A percentile compares a stretch with the other conserved stretches of the same genome.
Conservation (phyloP, 2,797 vertebrate genomes). For the Picus viridis region DNA sequence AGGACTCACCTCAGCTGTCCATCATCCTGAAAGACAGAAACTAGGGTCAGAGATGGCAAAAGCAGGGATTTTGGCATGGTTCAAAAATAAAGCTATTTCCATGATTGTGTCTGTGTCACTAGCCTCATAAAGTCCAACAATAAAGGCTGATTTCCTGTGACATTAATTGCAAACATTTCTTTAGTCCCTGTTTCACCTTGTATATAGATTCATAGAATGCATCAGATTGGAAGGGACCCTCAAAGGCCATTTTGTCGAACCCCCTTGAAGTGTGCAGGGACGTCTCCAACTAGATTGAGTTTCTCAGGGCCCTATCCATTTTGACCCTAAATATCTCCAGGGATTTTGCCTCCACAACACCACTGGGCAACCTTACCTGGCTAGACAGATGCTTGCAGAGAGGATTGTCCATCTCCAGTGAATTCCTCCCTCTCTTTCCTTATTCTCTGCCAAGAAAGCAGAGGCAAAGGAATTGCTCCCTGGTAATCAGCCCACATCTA, state of each 20-base stretch:
- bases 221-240: too few relatives aligned
- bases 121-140: background rate
- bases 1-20: background rate
- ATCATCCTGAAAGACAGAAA: background rate
- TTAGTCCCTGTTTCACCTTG: background rate
- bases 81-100: background rate
- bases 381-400: background rate
- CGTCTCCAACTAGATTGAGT: too few relatives aligned
- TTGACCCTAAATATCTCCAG: too few relatives aligned
- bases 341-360: too few relatives aligned
- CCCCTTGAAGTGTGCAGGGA: too few relatives aligned
- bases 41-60: background rate
- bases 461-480: background rate
- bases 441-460: background rate
- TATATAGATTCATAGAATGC: background rate
- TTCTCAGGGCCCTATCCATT: too few relatives aligned
- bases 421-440: background rate
- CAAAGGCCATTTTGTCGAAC: too few relatives aligned
- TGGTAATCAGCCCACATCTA: background rate
- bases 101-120: background rate
- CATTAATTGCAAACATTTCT: background rate
- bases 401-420: background rate
- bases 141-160: background rate
- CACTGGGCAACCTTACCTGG: background rate
- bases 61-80: background rate